Evolutionary conservation across 2,888 invertebrate genomes (phyloP), one percentile per base, ranked within the genome.

Genomic region (Ligdia adustata): DNA sequence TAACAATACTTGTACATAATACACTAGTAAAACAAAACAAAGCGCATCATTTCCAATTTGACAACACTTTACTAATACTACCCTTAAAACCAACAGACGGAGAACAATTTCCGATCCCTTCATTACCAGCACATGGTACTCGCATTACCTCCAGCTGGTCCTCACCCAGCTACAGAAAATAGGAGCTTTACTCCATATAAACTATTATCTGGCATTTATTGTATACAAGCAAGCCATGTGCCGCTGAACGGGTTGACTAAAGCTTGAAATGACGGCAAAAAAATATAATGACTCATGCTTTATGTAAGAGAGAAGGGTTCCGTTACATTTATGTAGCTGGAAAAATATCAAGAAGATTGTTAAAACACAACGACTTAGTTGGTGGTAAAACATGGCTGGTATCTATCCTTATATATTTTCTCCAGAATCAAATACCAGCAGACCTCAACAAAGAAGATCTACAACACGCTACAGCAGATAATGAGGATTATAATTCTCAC

Each of bases 61-160:
- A n/a, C 15, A 16, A 32, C 34, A 33, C 15, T 31, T 18, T 4
- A n/a, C n/a, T n/a, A n/a, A 28, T 39, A 24, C 11, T 13, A 40
- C 22, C 28, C 7, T 9, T 3, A 34, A 33, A 40, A 39, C 34
- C 27, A 45, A 27, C 38, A 40, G 7, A 28, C 9, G 5, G 14
- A 27, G 9, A 32, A 38, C 27, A 38, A 38, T 29, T 16, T 9
- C 1, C 9, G 55, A 54, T 52, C 60, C 38, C 33, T 22, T 41
- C 52, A 62, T 66, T 52, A 53, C 20, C 28, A 35, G 6, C 22
- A 22, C 7, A 22, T 22, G 22, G 22, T n/a, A n/a, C 16, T 22
- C 22, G 33, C 52, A 62, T 67, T 51, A 52, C 24, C 28, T 28
- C 44, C 69, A 66, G 59, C 63, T 67, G 59, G 26, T 16, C 47